Evolutionary conservation across 2,113 vertebrate species (phyloP).

Genomic region (Aythya baeri): DNA sequence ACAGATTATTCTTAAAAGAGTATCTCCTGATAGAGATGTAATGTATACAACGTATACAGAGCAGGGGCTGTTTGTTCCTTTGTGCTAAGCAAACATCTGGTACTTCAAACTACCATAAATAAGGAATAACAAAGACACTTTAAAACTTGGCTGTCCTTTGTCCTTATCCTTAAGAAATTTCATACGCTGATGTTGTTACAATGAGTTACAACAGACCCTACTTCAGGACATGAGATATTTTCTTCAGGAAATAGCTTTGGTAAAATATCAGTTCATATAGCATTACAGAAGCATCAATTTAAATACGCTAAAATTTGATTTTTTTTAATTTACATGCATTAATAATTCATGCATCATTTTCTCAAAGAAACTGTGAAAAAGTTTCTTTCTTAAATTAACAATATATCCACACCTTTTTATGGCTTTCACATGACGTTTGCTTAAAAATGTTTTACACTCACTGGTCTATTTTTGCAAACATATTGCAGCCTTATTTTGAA

Average conservation of each 20-base stretch:
- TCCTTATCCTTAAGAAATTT: not conserved
- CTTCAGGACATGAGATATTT: not conserved
- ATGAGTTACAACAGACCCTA: not conserved
- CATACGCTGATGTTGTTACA: not conserved
- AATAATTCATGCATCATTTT: not conserved
- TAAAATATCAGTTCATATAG: not conserved
- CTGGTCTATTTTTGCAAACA: not conserved
- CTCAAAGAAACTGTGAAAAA: constrained; percentile 8
- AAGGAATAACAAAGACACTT: not conserved
- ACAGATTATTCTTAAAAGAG: not conserved
- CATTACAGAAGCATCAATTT: not conserved
- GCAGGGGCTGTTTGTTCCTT: not conserved
- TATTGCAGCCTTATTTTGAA: not conserved
- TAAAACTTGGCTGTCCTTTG: not conserved
- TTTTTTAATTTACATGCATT: not conserved
- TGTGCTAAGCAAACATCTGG: not conserved
- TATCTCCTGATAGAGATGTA: not conserved
- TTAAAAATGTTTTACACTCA: not conserved
- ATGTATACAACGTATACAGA: not conserved
- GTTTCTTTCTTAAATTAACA: constrained; percentile 32
- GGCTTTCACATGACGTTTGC: not conserved
- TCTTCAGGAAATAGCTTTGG: not conserved
- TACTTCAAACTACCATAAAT: not conserved
- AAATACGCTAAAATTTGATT: not conserved
- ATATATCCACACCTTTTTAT: not conserved